phyloP scores from a whole-genome alignment of 1,140 invertebrate species.

The Conopomorpha cramerella region DNA sequence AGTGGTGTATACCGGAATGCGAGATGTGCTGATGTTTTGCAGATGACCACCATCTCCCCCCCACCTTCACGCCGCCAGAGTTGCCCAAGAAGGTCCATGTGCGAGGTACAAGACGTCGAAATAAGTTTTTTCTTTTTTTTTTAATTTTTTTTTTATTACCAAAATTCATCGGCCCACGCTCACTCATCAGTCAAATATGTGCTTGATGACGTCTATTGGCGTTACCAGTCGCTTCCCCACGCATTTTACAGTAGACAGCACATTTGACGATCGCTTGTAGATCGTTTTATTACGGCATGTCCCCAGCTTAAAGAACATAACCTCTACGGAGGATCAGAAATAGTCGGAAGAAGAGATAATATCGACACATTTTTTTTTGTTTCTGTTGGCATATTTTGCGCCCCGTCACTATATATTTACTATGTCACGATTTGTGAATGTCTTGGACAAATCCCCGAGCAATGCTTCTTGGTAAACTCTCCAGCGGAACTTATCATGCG shows the following conservation, averaged over 20 bases:
- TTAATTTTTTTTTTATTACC: slow-evolving; percentile 20
- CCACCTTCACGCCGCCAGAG: slow-evolving; percentile 95
- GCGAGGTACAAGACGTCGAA: slow-evolving; percentile 74
- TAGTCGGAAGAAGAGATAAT: too few relatives aligned
- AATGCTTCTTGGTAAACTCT: slow-evolving; percentile 60
- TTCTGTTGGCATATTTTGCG: slow-evolving; percentile 29
- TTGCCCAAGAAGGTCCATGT: slow-evolving; percentile 96
- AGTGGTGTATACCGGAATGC: slow-evolving; percentile 61
- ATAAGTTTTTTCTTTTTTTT: slow-evolving; percentile 42
- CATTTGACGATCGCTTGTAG: too few relatives aligned
- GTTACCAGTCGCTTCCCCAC: slow-evolving; percentile 2
- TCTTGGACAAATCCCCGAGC: too few relatives aligned
- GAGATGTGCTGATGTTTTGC: slow-evolving; percentile 79
- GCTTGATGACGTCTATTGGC: slow-evolving; percentile 13
- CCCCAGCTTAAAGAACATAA: too few relatives aligned
- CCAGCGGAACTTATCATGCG: slow-evolving; percentile 52
- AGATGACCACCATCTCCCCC: slow-evolving; percentile 92
- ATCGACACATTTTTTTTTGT: slow-evolving; percentile 7
- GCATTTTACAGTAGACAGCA: slow-evolving; percentile 5
- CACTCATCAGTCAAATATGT: slow-evolving; percentile 31
- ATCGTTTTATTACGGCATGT: too few relatives aligned
- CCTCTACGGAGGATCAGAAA: too few relatives aligned
- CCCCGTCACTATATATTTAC: too few relatives aligned
- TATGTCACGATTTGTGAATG: too few relatives aligned
- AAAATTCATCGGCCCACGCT: slow-evolving; percentile 48